phyloP scores from a whole-genome alignment of 2,888 invertebrate genomes.

The Papilio gigon region DNA sequence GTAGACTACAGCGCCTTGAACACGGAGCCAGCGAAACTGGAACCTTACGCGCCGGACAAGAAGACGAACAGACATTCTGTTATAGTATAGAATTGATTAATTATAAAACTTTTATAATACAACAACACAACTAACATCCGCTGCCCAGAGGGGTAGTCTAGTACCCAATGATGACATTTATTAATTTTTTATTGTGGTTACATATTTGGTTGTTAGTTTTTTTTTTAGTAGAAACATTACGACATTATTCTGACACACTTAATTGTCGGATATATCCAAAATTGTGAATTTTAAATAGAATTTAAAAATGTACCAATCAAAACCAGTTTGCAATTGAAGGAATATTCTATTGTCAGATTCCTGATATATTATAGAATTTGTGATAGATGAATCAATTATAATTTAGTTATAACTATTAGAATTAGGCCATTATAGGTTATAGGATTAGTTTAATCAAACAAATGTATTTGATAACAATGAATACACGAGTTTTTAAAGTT shows the following conservation, averaged over 20 bases:
- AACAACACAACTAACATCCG: not conserved
- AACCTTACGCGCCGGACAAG: conserved; percentile 86
- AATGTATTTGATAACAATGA: no score
- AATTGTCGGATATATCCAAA: not conserved
- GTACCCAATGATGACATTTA: no score
- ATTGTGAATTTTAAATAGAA: not conserved
- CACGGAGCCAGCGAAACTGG: conserved; percentile 86
- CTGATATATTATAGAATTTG: conserved; percentile 13
- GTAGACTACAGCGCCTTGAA: conserved; percentile 89
- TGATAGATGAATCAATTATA: conserved; percentile 22
- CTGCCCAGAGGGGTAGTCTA: not conserved
- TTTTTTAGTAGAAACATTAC: not conserved
- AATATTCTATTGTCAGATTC: not conserved
- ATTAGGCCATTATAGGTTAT: not conserved
- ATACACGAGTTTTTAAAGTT: no score
- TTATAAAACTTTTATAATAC: not conserved
- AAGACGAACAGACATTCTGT: conserved; percentile 87
- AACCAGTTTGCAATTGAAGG: not conserved
- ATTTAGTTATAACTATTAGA: not conserved
- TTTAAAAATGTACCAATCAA: not conserved
- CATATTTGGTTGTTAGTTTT: no score
- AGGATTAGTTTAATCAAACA: not conserved
- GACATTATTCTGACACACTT: not conserved
- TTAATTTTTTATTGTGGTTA: not conserved
- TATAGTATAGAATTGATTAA: conserved; percentile 75